Evolutionary conservation across 1,140 invertebrate genomes (phyloP), one percentile per base, ranked within the genome.

Genomic region (Spodoptera litura): DNA sequence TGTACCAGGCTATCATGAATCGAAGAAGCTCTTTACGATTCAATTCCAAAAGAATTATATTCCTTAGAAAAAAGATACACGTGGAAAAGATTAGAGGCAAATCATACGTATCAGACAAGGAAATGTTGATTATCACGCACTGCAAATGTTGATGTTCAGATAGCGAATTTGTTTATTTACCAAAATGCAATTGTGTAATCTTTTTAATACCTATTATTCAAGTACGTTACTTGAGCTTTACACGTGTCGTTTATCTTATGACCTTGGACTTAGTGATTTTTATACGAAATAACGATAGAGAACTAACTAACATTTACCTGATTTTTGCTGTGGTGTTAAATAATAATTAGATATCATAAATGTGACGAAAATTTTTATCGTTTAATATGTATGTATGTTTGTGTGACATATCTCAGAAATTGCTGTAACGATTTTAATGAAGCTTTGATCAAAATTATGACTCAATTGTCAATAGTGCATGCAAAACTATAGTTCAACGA

Each of bases 1-100:
- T 5, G 38, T 44, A 44, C 38, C 38, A 44, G 38, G 38, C 8
- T 44, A 8, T 44, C 38, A 44, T 44, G 9, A 6, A 44, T 10
- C 38, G 38, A 1, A 44, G 38, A 44, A 44, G 38, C 38, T 44
- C 4, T 44, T 44, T 8, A 6, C 6, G 8, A 44, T 6, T 44
- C 6, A 44, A 44, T 44, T 44, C 8, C 4, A 44, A 44, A 44
- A 44, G 4, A 44, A 2, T 2, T 44, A 44, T 44, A 8, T 44
- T 31, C 31, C 31, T 31, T 31, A 0, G 38, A 0, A 44, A 9
- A 8, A 44, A 10, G 55, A 20, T 56, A 61, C 58, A 61, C 58
- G 58, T 61, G 58, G 35, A 61, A 61, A 31, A 61, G 58, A 61
- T 61, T 61, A 61, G 11, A 61, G 58, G 25, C 20, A 31, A 31